phyloP scores from a whole-genome alignment of 53 echinoderm and acorn worm genomes.

The Echinometra lucunter region DNA sequence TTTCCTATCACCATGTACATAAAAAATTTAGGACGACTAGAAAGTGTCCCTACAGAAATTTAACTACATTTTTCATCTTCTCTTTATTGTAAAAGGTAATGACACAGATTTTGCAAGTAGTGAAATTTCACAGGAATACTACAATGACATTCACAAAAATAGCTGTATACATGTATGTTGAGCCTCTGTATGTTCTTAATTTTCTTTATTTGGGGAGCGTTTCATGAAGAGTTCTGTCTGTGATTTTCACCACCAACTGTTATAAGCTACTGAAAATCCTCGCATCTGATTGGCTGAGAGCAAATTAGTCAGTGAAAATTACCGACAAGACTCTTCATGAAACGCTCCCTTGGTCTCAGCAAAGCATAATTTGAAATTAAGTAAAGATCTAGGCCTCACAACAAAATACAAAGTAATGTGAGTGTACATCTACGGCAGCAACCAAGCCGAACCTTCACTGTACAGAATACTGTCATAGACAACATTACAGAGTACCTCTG shows the following conservation, averaged over 20 bases:
- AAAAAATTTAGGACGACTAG: not conserved
- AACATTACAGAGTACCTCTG: not conserved
- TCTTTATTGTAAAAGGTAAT: not conserved
- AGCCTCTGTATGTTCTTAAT: not conserved
- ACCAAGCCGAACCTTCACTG: not conserved
- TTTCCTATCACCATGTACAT: not conserved
- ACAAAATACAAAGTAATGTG: not conserved
- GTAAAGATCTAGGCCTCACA: not conserved
- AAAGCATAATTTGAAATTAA: not conserved
- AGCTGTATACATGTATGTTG: not conserved
- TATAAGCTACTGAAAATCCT: too few species aligned
- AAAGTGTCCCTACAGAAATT: too few species aligned
- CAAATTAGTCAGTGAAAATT: too few species aligned
- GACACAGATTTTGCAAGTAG: not conserved
- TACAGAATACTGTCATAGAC: not conserved
- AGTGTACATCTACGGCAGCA: not conserved
- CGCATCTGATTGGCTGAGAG: too few species aligned
- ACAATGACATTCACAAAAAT: not conserved
- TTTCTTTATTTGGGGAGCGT: too few species aligned
- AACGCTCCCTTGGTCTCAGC: not conserved
- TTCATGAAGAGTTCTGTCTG: too few species aligned
- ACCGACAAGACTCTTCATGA: too few species aligned
- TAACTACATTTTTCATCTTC: too few species aligned
- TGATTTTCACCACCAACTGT: too few species aligned
- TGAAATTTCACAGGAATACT: not conserved